Conservation (phyloP, 2,113 vertebrate genomes). For the Ptilonorhynchus violaceus region DNA sequence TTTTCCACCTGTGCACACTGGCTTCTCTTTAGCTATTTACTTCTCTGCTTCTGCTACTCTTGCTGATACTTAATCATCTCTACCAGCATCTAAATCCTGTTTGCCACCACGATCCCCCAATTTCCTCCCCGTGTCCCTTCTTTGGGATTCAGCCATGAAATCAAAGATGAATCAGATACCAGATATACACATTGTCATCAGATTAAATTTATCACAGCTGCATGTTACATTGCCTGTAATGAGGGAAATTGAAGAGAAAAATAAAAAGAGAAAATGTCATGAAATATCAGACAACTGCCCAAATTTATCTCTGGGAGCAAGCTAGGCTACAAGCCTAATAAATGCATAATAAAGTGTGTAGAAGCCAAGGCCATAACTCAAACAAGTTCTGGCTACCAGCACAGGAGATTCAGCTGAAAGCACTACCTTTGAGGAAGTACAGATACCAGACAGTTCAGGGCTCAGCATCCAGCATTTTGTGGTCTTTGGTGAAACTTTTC, state of each 20-base stretch:
- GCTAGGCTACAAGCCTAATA: neutral
- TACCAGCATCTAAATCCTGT: neutral
- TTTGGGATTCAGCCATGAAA: neutral
- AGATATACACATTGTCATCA: neutral
- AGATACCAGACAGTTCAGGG: neutral
- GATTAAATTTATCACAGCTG: neutral
- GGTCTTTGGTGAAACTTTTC: neutral
- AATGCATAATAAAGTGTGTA: neutral
- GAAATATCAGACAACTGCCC: neutral
- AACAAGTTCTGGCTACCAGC: neutral
- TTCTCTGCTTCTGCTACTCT: neutral
- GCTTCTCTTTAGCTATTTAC: neutral
- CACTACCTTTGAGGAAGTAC: neutral
- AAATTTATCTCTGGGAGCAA: neutral
- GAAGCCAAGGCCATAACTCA: neutral
- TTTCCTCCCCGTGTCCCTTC: neutral
- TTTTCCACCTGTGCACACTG: neutral
- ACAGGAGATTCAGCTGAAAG: neutral
- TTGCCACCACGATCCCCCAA: neutral
- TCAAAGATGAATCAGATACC: conserved; percentile 7
- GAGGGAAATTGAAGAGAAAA: neutral
- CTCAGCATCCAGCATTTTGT: neutral
- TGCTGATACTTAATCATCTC: neutral
- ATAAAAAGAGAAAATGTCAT: neutral
- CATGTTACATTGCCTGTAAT: neutral